Evolutionary conservation across 2,888 invertebrate genomes (phyloP).

Genomic region (Drosophila sordidula): DNA sequence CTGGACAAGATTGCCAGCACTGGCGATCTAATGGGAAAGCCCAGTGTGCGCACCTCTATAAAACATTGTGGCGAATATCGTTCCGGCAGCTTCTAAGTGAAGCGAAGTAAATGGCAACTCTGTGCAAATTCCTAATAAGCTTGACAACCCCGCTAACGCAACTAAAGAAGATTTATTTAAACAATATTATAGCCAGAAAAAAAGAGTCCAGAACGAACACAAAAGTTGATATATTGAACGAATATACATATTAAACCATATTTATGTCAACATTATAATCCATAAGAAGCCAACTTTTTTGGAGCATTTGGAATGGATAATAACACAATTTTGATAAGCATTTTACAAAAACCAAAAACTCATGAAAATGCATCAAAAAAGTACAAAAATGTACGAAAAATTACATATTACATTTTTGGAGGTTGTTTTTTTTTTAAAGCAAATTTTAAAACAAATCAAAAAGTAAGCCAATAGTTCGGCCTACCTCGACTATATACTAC

Average conservation of each 20-base stretch:
- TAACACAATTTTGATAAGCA: constrained; percentile 30
- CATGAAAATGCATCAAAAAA: constrained; percentile 1
- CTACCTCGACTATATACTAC: constrained; percentile 1
- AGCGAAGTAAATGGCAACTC: background rate
- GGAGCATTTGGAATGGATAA: background rate
- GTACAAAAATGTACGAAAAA: background rate
- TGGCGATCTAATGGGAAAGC: background rate
- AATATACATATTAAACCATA: background rate
- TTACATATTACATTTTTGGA: constrained; percentile 23
- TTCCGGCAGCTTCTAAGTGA: background rate
- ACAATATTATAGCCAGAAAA: background rate
- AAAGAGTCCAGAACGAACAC: background rate
- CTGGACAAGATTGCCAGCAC: background rate
- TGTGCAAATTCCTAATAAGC: background rate
- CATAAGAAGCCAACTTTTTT: background rate
- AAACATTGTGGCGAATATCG: constrained; percentile 8
- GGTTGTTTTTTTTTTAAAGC: constrained; percentile 10
- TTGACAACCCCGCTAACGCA: background rate
- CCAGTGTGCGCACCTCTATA: background rate
- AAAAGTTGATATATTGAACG: background rate
- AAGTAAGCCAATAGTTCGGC: background rate
- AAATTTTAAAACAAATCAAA: background rate
- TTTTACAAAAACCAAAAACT: constrained; percentile 32
- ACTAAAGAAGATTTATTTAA: background rate
- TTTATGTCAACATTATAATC: background rate